Evolutionary conservation across 2,113 vertebrate genomes (phyloP).

Genomic region (Percopsis transmontana): DNA sequence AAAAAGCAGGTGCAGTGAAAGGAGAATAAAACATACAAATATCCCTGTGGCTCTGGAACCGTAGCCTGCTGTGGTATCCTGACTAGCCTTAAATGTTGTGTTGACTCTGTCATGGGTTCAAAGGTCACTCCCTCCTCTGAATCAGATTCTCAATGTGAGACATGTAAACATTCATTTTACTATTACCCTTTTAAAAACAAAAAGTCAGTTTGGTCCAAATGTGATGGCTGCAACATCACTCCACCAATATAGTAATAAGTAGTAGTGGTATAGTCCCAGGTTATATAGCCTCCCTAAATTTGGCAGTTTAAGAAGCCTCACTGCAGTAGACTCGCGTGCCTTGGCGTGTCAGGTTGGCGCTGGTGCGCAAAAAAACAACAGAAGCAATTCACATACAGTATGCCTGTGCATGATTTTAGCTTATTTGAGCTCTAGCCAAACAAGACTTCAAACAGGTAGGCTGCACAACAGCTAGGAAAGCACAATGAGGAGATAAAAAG

Average conservation of each 20-base stretch:
- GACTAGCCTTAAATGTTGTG: constrained; percentile 22
- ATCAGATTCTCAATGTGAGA: constrained; percentile 78
- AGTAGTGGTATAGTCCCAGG: background rate
- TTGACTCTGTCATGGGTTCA: constrained; percentile 29
- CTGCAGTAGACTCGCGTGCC: constrained; percentile 25
- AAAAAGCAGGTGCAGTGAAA: constrained; percentile 63
- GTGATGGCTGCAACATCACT: constrained; percentile 22
- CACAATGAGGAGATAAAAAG: constrained; percentile 18
- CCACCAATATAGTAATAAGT: background rate
- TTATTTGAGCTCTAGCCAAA: constrained; percentile 35
- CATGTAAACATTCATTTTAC: constrained; percentile 60
- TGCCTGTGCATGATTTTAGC: constrained; percentile 26
- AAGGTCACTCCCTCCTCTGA: constrained; percentile 16
- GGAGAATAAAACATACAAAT: constrained; percentile 53
- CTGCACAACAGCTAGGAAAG: constrained; percentile 41
- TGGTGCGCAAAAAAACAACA: constrained; percentile 38
- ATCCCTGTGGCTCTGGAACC: constrained; percentile 42
- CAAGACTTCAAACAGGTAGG: background rate
- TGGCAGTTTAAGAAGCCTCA: constrained; percentile 50
- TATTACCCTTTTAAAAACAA: constrained; percentile 30
- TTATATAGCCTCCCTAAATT: constrained; percentile 30
- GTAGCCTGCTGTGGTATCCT: constrained; percentile 50
- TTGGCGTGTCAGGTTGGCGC: constrained; percentile 51
- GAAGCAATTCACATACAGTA: constrained; percentile 35
- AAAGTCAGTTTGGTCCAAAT: constrained; percentile 62